phyloP scores from a whole-genome alignment of 2,888 invertebrate genomes.

The Sericinus montela region DNA sequence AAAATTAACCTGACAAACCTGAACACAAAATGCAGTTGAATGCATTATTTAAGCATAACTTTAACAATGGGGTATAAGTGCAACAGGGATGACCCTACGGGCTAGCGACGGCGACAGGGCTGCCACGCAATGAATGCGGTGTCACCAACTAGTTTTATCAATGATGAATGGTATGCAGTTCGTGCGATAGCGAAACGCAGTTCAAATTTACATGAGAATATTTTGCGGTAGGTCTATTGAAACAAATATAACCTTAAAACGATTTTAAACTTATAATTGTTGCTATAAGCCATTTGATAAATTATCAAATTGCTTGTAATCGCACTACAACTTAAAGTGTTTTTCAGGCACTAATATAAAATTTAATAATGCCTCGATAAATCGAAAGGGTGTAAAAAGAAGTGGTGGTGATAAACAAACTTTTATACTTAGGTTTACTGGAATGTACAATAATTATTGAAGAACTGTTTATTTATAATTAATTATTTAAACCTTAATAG shows the following conservation, averaged over 20 bases:
- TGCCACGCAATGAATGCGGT: slow-evolving; percentile 45
- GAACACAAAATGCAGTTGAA: slow-evolving; percentile 9
- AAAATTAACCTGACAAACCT: background rate
- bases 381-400: too few species aligned
- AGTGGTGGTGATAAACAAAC: too few species aligned
- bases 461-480: too few species aligned
- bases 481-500: too few species aligned
- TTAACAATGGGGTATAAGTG: slow-evolving; percentile 15
- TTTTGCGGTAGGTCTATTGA: slow-evolving; percentile 12
- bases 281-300: too few species aligned
- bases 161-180: slow-evolving; percentile 46
- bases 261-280: too few species aligned
- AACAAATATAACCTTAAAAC: background rate
- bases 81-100: slow-evolving; percentile 21
- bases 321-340: too few species aligned
- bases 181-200: slow-evolving; percentile 15
- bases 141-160: slow-evolving; percentile 60
- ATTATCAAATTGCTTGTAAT: too few species aligned
- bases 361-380: too few species aligned
- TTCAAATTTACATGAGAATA: slow-evolving; percentile 15
- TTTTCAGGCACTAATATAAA: too few species aligned
- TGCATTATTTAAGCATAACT: slow-evolving; percentile 12
- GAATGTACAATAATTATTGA: too few species aligned
- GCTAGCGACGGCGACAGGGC: slow-evolving; percentile 8
- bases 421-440: too few species aligned